Base-by-base conservation (phyloP, 2,113 vertebrate genomes). In the Boleophthalmus pectinirostris region DNA sequence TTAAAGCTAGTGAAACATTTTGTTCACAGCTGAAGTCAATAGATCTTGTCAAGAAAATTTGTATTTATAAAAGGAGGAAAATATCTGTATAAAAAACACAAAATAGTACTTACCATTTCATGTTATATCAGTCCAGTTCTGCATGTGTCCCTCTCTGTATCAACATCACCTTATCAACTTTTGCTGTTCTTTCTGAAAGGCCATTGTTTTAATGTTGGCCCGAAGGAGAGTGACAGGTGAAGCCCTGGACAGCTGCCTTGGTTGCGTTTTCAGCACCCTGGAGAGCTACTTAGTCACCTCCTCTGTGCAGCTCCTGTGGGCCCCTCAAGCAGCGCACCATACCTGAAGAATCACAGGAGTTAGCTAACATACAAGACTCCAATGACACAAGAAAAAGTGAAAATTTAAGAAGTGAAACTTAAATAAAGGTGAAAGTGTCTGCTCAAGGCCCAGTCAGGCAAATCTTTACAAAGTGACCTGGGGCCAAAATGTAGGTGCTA, bases 381-480 rank as follows among this genome's bases (percentile, higher is more conserved):
- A 66, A 1, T 3, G n/a, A 45, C 4, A 66, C 12, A 20, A 21
- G 20, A 20, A 45, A 43, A 23, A 23, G 5, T 58, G 46, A 58
- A 15, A 74, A 66, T 65, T 35, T 14, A 1, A 29, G 61, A 56
- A 49, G 14, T 24, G n/a, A 24, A 66, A 61, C 74, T 51, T 18
- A 73, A 69, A 70, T 69, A 78, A 66, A 45, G 51, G 53, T 61
- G 14, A 25, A 23, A 61, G 79, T 72, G 73, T 77, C 74, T 76
- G 81, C 79, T 78, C 60, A 70, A 69, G 77, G 76, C 76, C 84
- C 79, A 83, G 87, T 90, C 89, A 91, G 66, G 84, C 63, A 80
- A 90, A 91, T 89, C 89, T 83, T 78, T 89, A 70, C 86, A 92
- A 93, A 92, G 91, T 93, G 90, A 93, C 93, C 91, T 12, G 78